Conservation (phyloP, 2,113 vertebrate genomes). For the Platysteira castanea region DNA sequence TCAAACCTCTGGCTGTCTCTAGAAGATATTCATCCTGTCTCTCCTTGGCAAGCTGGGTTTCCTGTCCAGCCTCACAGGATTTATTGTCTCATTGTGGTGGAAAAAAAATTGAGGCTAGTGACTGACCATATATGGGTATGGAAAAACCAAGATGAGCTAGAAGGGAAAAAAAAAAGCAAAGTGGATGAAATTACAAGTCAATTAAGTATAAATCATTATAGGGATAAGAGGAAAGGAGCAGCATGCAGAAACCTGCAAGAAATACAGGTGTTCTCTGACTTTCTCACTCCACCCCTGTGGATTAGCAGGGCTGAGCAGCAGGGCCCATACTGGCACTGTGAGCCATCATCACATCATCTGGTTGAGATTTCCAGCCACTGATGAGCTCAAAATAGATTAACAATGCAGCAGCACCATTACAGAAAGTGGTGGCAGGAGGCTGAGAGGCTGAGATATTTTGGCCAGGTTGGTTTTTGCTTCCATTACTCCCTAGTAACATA, state of each 20-base stretch:
- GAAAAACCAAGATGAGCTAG: neutral
- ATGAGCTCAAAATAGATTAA: neutral
- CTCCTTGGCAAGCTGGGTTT: constrained; percentile 58
- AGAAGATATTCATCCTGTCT: constrained; percentile 25
- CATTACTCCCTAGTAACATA: neutral
- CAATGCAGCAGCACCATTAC: neutral
- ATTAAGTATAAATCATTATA: constrained; percentile 31
- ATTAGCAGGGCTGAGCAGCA: neutral
- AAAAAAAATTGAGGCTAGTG: constrained; percentile 51
- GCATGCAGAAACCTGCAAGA: constrained; percentile 8
- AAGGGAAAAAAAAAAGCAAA: neutral
- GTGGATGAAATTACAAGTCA: constrained; percentile 31
- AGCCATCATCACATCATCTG: neutral
- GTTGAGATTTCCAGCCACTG: neutral
- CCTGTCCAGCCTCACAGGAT: constrained; percentile 45
- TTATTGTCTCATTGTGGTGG: constrained; percentile 44
- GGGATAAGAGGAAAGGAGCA: neutral
- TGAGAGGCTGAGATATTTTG: neutral
- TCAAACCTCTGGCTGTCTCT: neutral
- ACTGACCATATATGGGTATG: constrained; percentile 43
- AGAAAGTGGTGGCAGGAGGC: neutral
- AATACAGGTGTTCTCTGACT: neutral
- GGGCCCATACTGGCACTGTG: neutral
- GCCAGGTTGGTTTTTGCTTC: neutral
- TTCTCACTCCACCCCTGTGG: neutral